A percentile compares a stretch with the other conserved stretches of the same genome.
These are phyloP conservation scores for Folsomia manolachei DNA, from an alignment of 2,888 invertebrate genomes.

Conservation along the genomic window DNA sequence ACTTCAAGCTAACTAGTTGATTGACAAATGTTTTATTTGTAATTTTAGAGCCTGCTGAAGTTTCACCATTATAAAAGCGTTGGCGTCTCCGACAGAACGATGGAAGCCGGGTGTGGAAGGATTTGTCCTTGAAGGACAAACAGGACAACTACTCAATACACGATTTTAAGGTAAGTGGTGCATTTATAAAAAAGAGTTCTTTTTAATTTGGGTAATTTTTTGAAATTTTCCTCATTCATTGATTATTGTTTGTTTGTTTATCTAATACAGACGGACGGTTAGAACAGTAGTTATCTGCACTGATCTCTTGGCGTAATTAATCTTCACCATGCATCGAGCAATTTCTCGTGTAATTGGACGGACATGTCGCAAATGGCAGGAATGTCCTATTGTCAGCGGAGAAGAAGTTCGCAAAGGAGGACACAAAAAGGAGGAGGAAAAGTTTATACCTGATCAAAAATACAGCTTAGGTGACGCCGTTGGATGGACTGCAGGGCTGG, in stretches of 20 bases:
- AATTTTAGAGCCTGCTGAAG: no score
- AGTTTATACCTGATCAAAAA: slow-evolving; percentile 32
- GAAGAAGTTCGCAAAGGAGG: slow-evolving; percentile 34
- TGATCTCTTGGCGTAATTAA: neutral
- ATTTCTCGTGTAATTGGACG: slow-evolving; percentile 39
- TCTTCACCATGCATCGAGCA: slow-evolving; percentile 24
- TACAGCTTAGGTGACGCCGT: slow-evolving; percentile 41
- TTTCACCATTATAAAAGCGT: no score
- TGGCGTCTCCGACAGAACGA: no score
- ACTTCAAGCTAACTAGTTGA: no score
- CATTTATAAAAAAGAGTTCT: no score
- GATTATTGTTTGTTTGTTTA: neutral
- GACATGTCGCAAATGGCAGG: slow-evolving; percentile 37
- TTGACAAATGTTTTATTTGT: no score
- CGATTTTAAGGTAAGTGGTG: no score
- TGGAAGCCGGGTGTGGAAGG: no score
- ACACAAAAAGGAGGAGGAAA: slow-evolving; percentile 31
- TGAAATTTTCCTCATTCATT: neutral
- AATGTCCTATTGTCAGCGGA: slow-evolving; percentile 32
- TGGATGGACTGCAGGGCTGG: slow-evolving; percentile 43
- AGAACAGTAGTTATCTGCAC: no score
- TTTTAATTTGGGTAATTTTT: neutral
- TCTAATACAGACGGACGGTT: no score
- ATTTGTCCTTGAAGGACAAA: no score
- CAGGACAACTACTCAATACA: no score